phyloP scores from a whole-genome alignment of 2,797 vertebrate genomes.

The Cryptoprocta ferox region DNA sequence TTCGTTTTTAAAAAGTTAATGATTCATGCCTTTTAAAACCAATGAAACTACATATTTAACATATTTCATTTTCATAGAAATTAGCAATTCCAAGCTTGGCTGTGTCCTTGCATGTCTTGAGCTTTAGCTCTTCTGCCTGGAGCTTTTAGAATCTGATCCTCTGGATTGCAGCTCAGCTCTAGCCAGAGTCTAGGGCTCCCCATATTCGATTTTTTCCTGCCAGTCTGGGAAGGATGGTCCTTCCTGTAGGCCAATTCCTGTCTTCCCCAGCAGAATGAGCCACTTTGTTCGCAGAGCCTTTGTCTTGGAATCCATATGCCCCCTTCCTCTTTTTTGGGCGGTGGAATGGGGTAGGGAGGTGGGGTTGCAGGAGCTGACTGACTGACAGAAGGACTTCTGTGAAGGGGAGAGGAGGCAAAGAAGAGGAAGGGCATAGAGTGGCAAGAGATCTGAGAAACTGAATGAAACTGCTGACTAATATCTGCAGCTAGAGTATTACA shows the following conservation, averaged over 20 bases:
- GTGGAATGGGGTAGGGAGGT: background rate
- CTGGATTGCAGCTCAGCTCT: background rate
- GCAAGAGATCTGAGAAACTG: slow-evolving; percentile 26
- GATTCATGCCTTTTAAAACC: background rate
- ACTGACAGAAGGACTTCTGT: background rate
- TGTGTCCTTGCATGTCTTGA: background rate
- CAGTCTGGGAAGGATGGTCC: background rate
- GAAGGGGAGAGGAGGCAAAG: background rate
- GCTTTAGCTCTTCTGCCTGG: background rate
- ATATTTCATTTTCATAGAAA: background rate
- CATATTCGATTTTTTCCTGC: background rate
- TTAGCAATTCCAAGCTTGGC: background rate
- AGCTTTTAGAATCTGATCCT: background rate
- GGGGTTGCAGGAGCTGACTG: background rate
- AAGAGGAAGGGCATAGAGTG: background rate
- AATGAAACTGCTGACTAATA: slow-evolving; percentile 76
- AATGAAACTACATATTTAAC: background rate
- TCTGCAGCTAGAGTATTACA: slow-evolving; percentile 57
- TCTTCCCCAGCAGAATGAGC: background rate
- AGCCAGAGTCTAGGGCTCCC: background rate
- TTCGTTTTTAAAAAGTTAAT: background rate
- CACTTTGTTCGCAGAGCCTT: background rate
- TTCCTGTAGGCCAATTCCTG: background rate
- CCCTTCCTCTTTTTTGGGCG: too few species aligned
- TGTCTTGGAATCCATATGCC: background rate